These are phyloP conservation scores for Alligator mississippiensis DNA, from an alignment of 2,113 vertebrate species.

Conservation along the genomic window DNA sequence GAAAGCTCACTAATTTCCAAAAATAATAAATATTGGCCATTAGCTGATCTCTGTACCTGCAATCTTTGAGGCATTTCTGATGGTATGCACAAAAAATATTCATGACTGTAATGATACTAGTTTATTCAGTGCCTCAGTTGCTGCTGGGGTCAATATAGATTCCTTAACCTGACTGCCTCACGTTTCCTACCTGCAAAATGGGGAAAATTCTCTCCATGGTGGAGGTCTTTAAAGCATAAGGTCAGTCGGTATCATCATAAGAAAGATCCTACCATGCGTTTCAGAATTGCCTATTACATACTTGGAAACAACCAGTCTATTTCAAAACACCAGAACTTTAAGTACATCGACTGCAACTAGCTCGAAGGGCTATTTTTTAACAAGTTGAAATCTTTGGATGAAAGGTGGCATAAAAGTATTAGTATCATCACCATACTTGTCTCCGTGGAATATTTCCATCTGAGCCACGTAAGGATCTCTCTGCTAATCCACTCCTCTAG, in stretches of 20 bases:
- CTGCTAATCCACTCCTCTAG: conserved; percentile 43
- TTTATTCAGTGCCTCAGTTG: neutral
- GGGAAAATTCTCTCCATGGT: neutral
- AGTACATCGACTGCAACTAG: accelerated
- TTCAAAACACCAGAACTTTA: neutral
- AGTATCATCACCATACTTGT: neutral
- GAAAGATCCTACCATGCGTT: neutral
- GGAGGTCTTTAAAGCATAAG: neutral
- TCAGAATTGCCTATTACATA: neutral
- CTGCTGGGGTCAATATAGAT: neutral
- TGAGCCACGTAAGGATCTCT: neutral
- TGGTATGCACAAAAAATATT: neutral
- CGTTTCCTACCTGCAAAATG: neutral
- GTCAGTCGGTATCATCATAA: neutral
- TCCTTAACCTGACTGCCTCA: neutral
- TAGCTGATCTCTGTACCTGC: neutral
- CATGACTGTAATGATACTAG: neutral
- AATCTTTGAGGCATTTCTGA: neutral
- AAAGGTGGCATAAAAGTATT: neutral
- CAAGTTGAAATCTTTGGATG: neutral
- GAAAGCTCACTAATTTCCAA: neutral
- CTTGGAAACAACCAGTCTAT: neutral
- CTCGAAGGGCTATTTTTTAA: neutral
- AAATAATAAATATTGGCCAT: neutral
- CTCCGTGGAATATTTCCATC: neutral